Evolutionary conservation across 2,797 vertebrate genomes (phyloP).

Genomic region (Acrossocheilus wenchowensis): DNA sequence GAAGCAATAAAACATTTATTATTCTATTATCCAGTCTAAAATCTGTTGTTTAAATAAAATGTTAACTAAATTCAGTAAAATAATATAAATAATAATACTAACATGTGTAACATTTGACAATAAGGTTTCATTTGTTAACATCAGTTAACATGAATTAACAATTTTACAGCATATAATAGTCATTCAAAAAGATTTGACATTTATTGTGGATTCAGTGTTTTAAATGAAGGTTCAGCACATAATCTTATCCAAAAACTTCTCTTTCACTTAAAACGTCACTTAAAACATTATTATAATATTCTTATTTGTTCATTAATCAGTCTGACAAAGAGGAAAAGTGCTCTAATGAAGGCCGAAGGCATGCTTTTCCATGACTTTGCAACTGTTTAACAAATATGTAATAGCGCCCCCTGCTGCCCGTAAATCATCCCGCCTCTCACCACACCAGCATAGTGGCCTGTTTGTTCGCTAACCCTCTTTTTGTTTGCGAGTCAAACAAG

Average conservation of each 20-base stretch:
- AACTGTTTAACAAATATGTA: constrained; percentile 4
- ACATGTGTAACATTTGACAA: too few relatives aligned
- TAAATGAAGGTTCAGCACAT: not conserved
- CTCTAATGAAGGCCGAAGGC: not conserved
- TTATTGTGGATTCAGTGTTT: not conserved
- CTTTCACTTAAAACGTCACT: not conserved
- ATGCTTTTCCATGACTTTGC: not conserved
- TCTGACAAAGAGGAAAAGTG: not conserved
- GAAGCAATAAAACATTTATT: not conserved
- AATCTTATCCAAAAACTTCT: not conserved
- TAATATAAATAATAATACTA: not conserved
- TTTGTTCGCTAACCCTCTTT: constrained; percentile 77
- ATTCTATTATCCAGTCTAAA: not conserved
- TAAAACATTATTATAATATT: not conserved
- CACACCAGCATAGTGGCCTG: constrained; percentile 74
- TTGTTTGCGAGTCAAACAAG: constrained; percentile 81
- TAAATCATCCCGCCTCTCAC: constrained; percentile 34
- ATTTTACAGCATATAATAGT: not conserved
- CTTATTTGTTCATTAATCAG: not conserved
- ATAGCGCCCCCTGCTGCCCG: not conserved
- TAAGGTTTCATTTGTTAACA: not conserved
- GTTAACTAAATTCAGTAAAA: not conserved
- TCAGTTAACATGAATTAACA: not conserved
- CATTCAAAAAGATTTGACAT: not conserved
- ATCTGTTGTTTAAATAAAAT: too few relatives aligned